A percentile compares a stretch with the other conserved stretches of the same genome.
Evolutionary conservation across 2,888 invertebrate genomes (phyloP).

Genomic region (Spodoptera littoralis): DNA sequence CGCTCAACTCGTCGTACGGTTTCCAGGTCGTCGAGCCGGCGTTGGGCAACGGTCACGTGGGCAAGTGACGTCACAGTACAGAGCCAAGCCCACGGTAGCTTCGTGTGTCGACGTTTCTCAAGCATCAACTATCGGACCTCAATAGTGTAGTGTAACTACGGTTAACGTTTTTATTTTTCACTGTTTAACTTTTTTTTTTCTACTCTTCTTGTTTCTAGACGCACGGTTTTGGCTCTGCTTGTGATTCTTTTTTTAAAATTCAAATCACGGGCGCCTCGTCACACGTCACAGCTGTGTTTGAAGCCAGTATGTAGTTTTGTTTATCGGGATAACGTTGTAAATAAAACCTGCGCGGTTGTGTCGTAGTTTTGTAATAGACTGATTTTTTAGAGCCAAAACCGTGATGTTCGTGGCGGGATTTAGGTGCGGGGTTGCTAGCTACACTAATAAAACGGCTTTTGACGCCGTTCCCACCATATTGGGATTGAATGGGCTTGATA

Average conservation of each 20-base stretch:
- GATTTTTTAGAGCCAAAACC: conserved; percentile 53
- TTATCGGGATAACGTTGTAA: conserved; percentile 43
- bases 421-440: conserved; percentile 66
- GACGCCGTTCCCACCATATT: conserved; percentile 58
- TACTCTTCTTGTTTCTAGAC: conserved; percentile 20
- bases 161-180: conserved; percentile 63
- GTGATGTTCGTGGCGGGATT: conserved; percentile 51
- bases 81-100: conserved; percentile 66
- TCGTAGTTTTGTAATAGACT: conserved; percentile 30
- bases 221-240: conserved; percentile 36
- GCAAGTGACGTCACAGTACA: conserved; percentile 75
- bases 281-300: conserved; percentile 21
- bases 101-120: conserved; percentile 88
- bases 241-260: conserved; percentile 15
- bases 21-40: conserved; percentile 83
- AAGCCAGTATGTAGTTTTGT: conserved; percentile 12
- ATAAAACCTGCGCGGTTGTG: conserved; percentile 34
- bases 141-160: conserved; percentile 83
- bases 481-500: conserved; percentile 45
- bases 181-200: conserved; percentile 47
- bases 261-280: conserved; percentile 9
- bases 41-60: conserved; percentile 81
- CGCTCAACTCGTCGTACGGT: conserved; percentile 79
- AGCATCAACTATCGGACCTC: conserved; percentile 85
- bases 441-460: conserved; percentile 57